Evolutionary conservation across 2,797 vertebrate genomes (phyloP).

Genomic region (Aulostomus chinensis): DNA sequence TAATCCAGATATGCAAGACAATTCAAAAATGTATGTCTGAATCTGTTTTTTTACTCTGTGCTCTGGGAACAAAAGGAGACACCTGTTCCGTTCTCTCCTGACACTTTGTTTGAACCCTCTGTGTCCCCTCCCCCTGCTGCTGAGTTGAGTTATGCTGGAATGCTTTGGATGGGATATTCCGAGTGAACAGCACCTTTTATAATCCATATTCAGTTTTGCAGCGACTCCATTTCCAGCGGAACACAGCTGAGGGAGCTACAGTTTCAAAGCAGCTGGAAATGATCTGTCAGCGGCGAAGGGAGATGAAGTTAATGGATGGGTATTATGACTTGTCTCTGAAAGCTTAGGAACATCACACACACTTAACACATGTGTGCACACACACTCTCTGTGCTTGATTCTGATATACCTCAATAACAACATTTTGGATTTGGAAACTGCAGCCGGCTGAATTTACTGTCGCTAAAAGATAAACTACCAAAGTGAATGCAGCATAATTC

Average conservation of each 20-base stretch:
- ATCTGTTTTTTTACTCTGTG: conserved; percentile 18
- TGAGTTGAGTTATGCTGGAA: conserved; percentile 61
- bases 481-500: conserved; percentile 8
- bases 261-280: conserved; percentile 76
- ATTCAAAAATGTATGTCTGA: too few species aligned
- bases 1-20: too few species aligned
- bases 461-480: neutral
- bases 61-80: conserved; percentile 23
- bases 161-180: conserved; percentile 60
- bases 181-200: conserved; percentile 53
- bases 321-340: conserved; percentile 49
- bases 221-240: conserved; percentile 56
- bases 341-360: conserved; percentile 29
- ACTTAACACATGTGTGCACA: conserved; percentile 19
- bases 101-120: conserved; percentile 45
- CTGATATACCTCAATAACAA: conserved; percentile 19
- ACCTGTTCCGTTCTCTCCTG: conserved; percentile 48
- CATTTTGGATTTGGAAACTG: conserved; percentile 5
- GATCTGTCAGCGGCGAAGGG: conserved; percentile 59
- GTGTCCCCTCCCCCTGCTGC: conserved; percentile 21
- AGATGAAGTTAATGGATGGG: conserved; percentile 54
- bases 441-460: neutral
- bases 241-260: conserved; percentile 65
- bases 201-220: conserved; percentile 53
- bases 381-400: conserved; percentile 15